Percentiles rank a stretch among this genome's conserved stretches.
Evolutionary conservation across 1,140 invertebrate genomes (phyloP).

Genomic region (Conus betulinus): DNA sequence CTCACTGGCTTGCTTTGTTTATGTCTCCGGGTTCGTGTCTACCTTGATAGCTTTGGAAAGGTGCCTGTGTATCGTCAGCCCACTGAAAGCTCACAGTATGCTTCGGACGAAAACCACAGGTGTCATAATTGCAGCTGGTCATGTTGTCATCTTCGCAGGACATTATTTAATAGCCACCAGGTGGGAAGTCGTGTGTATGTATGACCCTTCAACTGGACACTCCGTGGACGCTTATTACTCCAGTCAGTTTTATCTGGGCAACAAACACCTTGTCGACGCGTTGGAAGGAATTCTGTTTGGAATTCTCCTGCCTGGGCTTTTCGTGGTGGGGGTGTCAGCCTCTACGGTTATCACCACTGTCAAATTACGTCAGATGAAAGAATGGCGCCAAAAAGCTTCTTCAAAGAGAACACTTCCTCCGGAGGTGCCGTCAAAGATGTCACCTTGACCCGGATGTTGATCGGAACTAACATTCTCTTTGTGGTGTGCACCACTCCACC

Average conservation of each 20-base stretch:
- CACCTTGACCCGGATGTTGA: conserved; percentile 30
- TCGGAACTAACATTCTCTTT: conserved; percentile 23
- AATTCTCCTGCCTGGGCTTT: conserved; percentile 13
- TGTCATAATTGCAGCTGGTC: no score
- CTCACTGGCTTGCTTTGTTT: no score
- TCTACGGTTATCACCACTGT: conserved; percentile 23
- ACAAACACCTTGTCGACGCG: background rate
- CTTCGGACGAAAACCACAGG: no score
- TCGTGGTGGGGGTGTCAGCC: conserved; percentile 8
- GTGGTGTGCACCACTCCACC: conserved; percentile 24
- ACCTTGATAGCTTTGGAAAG: no score
- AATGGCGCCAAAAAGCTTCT: conserved; percentile 29
- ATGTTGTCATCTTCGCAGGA: no score
- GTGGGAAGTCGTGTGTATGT: no score
- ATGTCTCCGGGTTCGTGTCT: no score
- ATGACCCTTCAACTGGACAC: no score
- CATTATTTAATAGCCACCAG: no score
- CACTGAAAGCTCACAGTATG: no score
- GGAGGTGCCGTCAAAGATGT: background rate
- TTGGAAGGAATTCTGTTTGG: background rate
- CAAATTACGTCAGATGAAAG: conserved; percentile 21
- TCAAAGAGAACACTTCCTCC: background rate
- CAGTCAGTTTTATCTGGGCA: background rate
- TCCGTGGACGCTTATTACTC: background rate
- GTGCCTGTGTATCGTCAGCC: no score